Percentiles rank a stretch among this genome's conserved stretches.
Conservation (phyloP, 1,140 invertebrate genomes). For the Carposina sasakii region DNA sequence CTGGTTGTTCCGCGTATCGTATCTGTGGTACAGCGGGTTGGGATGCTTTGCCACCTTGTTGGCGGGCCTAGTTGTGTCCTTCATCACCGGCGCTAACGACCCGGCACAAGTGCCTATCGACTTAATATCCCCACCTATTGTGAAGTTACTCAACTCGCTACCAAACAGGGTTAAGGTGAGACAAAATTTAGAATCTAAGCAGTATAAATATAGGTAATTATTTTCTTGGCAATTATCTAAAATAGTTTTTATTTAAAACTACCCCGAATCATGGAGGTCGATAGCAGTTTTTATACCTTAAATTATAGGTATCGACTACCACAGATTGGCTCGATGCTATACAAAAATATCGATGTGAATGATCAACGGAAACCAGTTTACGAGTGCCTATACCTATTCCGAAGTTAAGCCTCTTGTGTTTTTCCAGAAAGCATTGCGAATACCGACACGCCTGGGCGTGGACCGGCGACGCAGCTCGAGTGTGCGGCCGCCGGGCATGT, state of each 20-base stretch:
- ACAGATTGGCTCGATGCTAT: too few species aligned
- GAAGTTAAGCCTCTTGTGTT: constrained; percentile 9
- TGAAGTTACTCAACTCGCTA: constrained; percentile 51
- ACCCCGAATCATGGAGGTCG: too few species aligned
- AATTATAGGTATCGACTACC: too few species aligned
- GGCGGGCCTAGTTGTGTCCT: constrained; percentile 81
- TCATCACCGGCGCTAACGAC: constrained; percentile 74
- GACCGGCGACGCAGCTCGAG: constrained; percentile 59
- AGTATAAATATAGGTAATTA: too few species aligned
- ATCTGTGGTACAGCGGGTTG: constrained; percentile 82
- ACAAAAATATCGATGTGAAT: too few species aligned
- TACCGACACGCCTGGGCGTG: constrained; percentile 45
- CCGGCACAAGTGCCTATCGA: constrained; percentile 67
- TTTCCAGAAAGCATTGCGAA: constrained; percentile 42
- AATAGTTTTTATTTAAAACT: too few species aligned
- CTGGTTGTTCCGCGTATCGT: constrained; percentile 77
- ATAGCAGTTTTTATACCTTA: too few species aligned
- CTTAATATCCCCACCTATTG: constrained; percentile 60
- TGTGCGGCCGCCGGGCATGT: constrained; percentile 51
- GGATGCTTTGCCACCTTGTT: constrained; percentile 81
- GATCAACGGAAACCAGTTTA: too few species aligned
- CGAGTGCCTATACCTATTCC: too few species aligned
- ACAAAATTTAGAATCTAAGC: too few species aligned
- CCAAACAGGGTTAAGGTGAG: constrained; percentile 57
- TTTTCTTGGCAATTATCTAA: too few species aligned